Evolutionary conservation across 2,888 invertebrate species (phyloP), one percentile per base, ranked within the genome.

Genomic region (Bhutanitis thaidina): DNA sequence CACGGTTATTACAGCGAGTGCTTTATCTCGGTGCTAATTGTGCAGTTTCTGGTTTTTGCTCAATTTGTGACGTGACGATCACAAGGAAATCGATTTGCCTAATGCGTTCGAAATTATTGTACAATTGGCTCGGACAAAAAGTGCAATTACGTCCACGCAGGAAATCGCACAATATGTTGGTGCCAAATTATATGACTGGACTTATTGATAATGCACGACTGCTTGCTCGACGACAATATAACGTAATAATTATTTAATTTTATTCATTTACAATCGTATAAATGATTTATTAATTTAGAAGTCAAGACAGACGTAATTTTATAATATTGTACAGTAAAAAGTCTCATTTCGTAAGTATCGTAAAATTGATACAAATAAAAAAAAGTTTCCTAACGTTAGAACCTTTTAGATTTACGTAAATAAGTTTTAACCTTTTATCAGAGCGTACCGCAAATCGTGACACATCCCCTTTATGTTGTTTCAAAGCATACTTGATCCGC

Each of bases 401-500:
- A n/a, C 25, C 25, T 32, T 25, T 43, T 25, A 9, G 20, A 30
- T 44, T 12, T 27, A 25, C 49, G 7, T 14, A 49, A 56, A 48
- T 44, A 48, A 14, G 16, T 35, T 51, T 36, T 40, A 30, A 51
- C 49, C 35, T 45, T 51, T 46, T 29, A 35, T 16, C 41, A 29
- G n/a, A n/a, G 36, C n/a, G 12, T 52, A 29, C 38, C 50, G 43
- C 53, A 58, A 61, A 60, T 74, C 57, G 59, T 56, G 55, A 52
- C 56, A 54, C 57, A 60, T 62, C 68, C 59, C 78, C 76, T 75
- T 80, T 76, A 70, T 77, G 75, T 77, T 79, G 69, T 82, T 84
- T 83, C 88, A 87, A 87, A 88, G 88, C 85, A 85, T 86, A 85
- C 84, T 88, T 86, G 83, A 87, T 88, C 84, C 77, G 71, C 61